Evolutionary conservation across 2,113 vertebrate species (phyloP).

Genomic region (Corythaeola cristata): DNA sequence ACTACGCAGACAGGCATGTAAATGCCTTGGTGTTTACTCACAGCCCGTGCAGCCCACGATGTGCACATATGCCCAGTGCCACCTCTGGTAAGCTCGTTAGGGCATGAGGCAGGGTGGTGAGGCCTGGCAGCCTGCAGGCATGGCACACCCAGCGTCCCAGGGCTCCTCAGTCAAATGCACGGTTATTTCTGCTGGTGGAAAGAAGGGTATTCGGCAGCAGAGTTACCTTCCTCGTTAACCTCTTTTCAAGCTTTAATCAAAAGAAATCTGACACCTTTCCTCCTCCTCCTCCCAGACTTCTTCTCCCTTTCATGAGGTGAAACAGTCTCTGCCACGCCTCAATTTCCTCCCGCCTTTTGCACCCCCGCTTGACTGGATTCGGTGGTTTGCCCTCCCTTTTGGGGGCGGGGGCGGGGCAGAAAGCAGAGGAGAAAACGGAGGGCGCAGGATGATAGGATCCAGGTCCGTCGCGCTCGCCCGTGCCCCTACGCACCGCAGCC

Average conservation of each 20-base stretch:
- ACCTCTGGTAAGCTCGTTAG: too few species aligned
- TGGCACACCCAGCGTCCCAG: accelerated
- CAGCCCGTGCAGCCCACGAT: accelerated
- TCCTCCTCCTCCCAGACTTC: background rate
- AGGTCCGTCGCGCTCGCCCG: background rate
- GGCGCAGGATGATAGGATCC: too few species aligned
- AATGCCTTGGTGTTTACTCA: background rate
- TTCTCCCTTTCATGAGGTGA: background rate
- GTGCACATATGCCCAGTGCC: background rate
- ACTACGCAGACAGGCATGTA: background rate
- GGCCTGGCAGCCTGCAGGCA: background rate
- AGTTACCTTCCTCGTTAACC: background rate
- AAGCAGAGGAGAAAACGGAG: too few species aligned
- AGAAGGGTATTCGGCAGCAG: background rate
- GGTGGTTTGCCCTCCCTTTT: background rate
- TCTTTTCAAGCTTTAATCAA: background rate
- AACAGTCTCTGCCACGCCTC: accelerated
- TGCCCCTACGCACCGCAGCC: too few species aligned
- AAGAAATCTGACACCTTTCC: background rate
- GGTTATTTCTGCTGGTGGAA: background rate
- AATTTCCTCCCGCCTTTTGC: background rate
- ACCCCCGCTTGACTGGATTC: accelerated
- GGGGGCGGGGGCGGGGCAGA: accelerated
- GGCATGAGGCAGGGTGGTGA: background rate
- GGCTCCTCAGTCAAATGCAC: background rate